These are phyloP conservation scores for Linurgus olivaceus DNA, from an alignment of 2,797 vertebrate species.

Conservation along the genomic window DNA sequence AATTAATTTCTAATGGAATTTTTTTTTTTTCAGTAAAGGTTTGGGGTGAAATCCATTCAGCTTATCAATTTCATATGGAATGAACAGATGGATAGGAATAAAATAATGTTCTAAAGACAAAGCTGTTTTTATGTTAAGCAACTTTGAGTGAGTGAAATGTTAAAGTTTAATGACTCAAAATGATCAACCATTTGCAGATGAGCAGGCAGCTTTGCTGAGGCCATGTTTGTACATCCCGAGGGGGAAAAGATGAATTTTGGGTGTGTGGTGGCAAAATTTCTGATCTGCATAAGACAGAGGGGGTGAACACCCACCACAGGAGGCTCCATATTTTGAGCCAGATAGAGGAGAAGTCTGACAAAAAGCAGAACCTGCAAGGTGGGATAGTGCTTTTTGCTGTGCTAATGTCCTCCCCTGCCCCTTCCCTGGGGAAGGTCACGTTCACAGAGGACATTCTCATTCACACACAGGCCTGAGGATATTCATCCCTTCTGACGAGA, in stretches of 20 bases:
- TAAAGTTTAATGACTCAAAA: not conserved
- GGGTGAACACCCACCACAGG: not conserved
- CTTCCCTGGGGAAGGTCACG: not conserved
- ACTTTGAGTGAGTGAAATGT: not conserved
- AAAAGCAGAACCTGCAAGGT: not conserved
- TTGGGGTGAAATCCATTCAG: not conserved
- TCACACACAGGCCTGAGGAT: too few species aligned
- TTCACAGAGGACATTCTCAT: not conserved
- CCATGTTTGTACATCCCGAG: rapidly evolving
- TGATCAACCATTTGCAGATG: not conserved
- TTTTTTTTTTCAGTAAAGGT: not conserved
- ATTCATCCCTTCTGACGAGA: too few species aligned
- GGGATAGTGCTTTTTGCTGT: not conserved
- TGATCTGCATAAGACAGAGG: not conserved
- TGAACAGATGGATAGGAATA: not conserved
- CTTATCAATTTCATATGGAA: not conserved
- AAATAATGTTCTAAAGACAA: not conserved
- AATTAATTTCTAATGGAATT: not conserved
- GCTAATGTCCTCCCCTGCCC: not conserved
- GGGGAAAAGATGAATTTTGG: not conserved
- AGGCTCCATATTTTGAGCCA: not conserved
- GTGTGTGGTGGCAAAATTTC: not conserved
- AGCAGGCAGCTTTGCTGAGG: not conserved
- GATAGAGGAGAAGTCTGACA: not conserved
- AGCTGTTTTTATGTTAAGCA: not conserved